These are phyloP conservation scores for Galeopterus variegatus DNA, from an alignment of 2,113 vertebrate species.

Conservation along the genomic window DNA sequence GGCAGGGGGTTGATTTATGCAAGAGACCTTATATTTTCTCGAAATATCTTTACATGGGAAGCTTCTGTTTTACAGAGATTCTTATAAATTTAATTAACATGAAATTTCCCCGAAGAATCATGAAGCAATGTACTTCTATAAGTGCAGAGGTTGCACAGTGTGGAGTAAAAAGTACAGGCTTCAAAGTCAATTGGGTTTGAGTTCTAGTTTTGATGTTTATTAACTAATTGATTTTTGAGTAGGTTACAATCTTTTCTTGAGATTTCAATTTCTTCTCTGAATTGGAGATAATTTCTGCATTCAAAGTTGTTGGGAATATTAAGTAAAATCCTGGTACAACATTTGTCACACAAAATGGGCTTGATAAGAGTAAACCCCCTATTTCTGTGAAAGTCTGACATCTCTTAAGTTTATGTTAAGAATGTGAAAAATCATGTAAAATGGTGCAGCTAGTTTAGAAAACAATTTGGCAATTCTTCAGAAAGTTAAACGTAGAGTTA, in stretches of 20 bases:
- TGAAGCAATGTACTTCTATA: background rate
- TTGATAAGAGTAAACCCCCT: constrained; percentile 22
- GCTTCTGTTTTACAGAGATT: background rate
- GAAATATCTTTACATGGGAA: background rate
- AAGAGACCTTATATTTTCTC: background rate
- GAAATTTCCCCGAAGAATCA: background rate
- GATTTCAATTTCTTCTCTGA: constrained; percentile 52
- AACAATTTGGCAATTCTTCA: constrained; percentile 20
- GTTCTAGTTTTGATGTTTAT: constrained; percentile 13
- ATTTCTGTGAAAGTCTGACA: constrained; percentile 17
- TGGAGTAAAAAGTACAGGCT: background rate
- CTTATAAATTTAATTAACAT: background rate
- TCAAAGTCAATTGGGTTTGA: background rate
- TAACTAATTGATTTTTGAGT: background rate
- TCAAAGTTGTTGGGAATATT: constrained; percentile 31
- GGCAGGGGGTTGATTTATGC: background rate
- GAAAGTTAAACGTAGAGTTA: constrained; percentile 23
- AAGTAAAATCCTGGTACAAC: constrained; percentile 11
- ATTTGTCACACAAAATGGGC: constrained; percentile 13
- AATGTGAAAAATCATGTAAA: background rate
- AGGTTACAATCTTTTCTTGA: constrained; percentile 10
- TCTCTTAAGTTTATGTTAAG: constrained; percentile 26
- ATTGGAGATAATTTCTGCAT: constrained; percentile 33
- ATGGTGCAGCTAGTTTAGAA: background rate
- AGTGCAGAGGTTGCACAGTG: background rate